A percentile compares a stretch with the other conserved stretches of the same genome.
These are phyloP conservation scores for Halocynthia aurantium DNA, from an alignment of 23 tunicate species.

Conservation along the genomic window DNA sequence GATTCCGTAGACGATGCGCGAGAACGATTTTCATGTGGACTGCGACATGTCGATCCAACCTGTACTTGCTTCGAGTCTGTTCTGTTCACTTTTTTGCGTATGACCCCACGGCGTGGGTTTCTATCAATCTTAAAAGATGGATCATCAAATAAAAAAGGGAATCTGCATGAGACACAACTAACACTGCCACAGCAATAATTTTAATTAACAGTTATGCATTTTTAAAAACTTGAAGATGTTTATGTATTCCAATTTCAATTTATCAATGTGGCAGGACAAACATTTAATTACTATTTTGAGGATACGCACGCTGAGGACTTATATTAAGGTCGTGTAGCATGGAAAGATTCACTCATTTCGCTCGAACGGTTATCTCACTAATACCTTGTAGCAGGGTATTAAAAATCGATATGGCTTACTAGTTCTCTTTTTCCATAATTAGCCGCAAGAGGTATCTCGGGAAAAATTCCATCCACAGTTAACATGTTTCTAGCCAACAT, in stretches of 20 bases:
- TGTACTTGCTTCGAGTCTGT: conserved; percentile 2
- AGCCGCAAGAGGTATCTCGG: conserved; percentile 19
- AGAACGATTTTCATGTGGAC: not conserved
- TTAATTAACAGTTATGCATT: too few relatives aligned
- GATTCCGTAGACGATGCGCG: conserved; percentile 23
- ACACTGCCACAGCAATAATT: too few relatives aligned
- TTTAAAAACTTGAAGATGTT: not conserved
- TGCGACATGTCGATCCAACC: not conserved
- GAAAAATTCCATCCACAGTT: conserved; percentile 4
- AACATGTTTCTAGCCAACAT: not conserved
- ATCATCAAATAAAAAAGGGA: too few relatives aligned
- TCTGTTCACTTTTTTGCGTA: not conserved
- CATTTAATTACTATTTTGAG: too few relatives aligned
- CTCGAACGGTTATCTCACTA: too few relatives aligned
- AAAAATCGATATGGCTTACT: not conserved
- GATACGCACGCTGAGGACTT: too few relatives aligned
- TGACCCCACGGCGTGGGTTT: not conserved
- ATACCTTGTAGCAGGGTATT: not conserved
- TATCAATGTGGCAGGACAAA: not conserved
- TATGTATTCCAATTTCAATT: not conserved
- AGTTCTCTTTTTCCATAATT: conserved; percentile 17
- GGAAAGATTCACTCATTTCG: too few relatives aligned
- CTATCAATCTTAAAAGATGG: not conserved
- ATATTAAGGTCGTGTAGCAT: too few relatives aligned
- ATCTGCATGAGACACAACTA: too few relatives aligned